Base-by-base conservation (phyloP, 2,888 invertebrate genomes). In the Brachypalpus laphriformis region DNA sequence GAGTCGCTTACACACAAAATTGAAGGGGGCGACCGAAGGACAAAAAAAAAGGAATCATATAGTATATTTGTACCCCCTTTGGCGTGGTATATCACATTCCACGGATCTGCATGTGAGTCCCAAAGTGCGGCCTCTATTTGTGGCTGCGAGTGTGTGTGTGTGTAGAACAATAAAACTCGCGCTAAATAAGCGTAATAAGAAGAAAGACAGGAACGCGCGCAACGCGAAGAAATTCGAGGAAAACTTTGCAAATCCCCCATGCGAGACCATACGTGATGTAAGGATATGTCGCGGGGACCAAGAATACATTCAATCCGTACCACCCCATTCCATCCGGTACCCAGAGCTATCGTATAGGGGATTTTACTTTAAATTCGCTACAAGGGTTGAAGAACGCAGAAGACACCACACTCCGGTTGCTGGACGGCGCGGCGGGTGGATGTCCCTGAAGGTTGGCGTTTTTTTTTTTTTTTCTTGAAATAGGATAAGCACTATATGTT, bases 131-230 rank as follows among this genome's bases (percentile, higher is more conserved):
- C 56, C 34, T 68, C 31, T 25, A 56, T 18, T 31, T 34, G 31
- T 8, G 34, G 57, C 28, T 56, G 14, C 14, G 14, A 14, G 6
- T 5, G 49, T 68, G 75, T 70, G 68, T 70, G 83, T 54, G 71
- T 83, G 68, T 71, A 37, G 72, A 87, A 86, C 87, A 83, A 86
- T 87, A 87, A 78, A 83, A 83, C 77, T 74, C 86, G 87, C 83
- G 87, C 88, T 88, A 88, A 89, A 89, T 89, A 89, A 89, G 89
- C 88, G 88, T 87, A 89, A 89, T 89, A 89, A 89, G 87, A 89
- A 87, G 88, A 89, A 89, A 88, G 89, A 87, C 89, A 88, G 89
- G 89, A 88, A 88, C 87, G 83, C 82, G 82, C 74, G 40, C 80
- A 72, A 80, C 81, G 85, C 85, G 81, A 85, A 85, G 85, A 76